These are phyloP conservation scores for Eurosta solidaginis DNA, from an alignment of 1,140 invertebrate genomes.

Conservation along the genomic window DNA sequence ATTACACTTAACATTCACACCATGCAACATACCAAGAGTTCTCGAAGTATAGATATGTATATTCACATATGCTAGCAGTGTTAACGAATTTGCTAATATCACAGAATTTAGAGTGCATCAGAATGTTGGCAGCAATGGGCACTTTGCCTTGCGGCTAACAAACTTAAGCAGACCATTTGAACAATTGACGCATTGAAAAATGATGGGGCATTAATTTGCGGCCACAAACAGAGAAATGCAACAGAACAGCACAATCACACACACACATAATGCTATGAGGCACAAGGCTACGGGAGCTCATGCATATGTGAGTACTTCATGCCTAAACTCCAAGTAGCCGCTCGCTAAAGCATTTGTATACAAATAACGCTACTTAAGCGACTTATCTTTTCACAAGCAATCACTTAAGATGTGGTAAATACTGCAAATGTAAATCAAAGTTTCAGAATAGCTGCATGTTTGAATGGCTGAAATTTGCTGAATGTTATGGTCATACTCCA, in stretches of 20 bases:
- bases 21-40: no score
- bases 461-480: no score
- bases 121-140: no score
- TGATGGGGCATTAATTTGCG: slow-evolving; percentile 15
- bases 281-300: neutral
- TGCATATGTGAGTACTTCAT: no score
- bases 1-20: neutral
- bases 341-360: neutral
- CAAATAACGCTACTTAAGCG: neutral
- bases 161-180: neutral
- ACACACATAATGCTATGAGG: neutral
- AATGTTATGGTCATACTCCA: neutral
- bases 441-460: neutral
- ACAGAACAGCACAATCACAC: neutral
- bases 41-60: neutral
- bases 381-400: neutral
- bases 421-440: slow-evolving; percentile 10
- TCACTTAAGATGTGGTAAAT: neutral
- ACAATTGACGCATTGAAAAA: slow-evolving; percentile 2
- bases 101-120: neutral
- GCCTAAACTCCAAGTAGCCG: neutral
- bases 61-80: neutral
- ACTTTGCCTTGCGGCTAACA: neutral
- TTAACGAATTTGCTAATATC: neutral
- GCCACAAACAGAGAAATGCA: neutral